Conservation (phyloP, 2,113 vertebrate genomes). For the Charina bottae region DNA sequence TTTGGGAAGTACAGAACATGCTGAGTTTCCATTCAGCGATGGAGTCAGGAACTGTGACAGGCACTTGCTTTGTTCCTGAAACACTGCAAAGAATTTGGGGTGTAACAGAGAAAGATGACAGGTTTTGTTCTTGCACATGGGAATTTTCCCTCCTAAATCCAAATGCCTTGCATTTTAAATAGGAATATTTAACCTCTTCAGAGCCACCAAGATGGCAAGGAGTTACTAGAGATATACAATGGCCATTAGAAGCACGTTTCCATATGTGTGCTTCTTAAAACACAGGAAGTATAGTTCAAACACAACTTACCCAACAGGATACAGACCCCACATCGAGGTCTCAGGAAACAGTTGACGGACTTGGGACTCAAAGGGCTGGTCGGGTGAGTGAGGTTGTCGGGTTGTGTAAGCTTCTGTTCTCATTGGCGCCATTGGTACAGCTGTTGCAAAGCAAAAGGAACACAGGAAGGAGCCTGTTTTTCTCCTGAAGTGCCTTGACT, state of each 20-base stretch:
- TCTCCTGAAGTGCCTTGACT: no score
- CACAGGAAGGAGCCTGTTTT: not conserved
- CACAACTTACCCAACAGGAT: conserved; percentile 71
- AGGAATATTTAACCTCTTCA: not conserved
- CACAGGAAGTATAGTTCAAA: not conserved
- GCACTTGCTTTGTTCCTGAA: conserved; percentile 38
- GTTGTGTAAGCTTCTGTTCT: not conserved
- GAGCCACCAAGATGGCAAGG: no score
- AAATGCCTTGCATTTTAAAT: not conserved
- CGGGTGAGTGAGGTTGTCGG: not conserved
- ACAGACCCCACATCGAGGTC: conserved; percentile 79
- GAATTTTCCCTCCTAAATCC: not conserved
- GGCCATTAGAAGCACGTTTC: not conserved
- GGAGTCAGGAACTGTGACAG: conserved; percentile 74
- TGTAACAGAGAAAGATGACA: not conserved
- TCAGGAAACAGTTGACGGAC: conserved; percentile 72
- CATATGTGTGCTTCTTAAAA: not conserved
- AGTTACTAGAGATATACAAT: no score
- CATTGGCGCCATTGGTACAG: not conserved
- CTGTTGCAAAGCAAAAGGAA: not conserved
- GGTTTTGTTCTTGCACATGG: not conserved
- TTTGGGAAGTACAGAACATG: conserved; percentile 75
- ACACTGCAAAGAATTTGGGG: conserved; percentile 34
- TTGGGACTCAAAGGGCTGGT: conserved; percentile 1
- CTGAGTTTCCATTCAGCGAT: conserved; percentile 80